A percentile compares a stretch with the other conserved stretches of the same genome.
Evolutionary conservation across 2,113 vertebrate species (phyloP).

Genomic region (Carassius carassius): DNA sequence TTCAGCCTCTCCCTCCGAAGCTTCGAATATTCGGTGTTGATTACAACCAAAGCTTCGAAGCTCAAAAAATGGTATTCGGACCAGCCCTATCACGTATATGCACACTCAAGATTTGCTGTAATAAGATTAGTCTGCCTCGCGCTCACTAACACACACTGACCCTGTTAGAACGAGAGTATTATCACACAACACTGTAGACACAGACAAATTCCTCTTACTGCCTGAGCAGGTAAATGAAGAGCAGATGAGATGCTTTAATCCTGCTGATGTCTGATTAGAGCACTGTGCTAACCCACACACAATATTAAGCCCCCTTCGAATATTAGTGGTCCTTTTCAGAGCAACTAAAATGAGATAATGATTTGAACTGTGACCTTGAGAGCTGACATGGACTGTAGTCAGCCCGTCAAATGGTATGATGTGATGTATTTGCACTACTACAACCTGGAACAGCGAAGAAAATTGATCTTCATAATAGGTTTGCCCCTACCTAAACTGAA

Average conservation of each 20-base stretch:
- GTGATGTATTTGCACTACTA: not conserved
- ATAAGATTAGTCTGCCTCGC: slow-evolving; percentile 30
- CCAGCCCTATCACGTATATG: not conserved
- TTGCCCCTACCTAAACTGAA: not conserved
- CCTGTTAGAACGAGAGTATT: not conserved
- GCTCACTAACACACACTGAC: slow-evolving; percentile 14
- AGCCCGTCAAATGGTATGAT: not conserved
- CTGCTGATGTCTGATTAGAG: not conserved
- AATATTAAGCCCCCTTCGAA: not conserved
- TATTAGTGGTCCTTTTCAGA: not conserved
- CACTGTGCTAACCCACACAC: not conserved
- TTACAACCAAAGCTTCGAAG: too few species aligned
- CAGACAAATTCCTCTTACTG: not conserved
- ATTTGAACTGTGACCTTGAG: not conserved
- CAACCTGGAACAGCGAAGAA: not conserved
- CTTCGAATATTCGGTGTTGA: too few species aligned
- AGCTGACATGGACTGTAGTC: not conserved
- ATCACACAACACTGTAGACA: slow-evolving; percentile 21
- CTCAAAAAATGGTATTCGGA: too few species aligned
- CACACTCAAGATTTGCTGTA: slow-evolving; percentile 12
- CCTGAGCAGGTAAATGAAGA: too few species aligned
- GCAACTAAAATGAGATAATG: not conserved
- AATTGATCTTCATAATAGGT: not conserved
- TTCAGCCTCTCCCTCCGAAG: too few species aligned
- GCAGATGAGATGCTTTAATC: slow-evolving; percentile 22